Percentiles rank a stretch among this genome's conserved stretches.
Evolutionary conservation across 2,113 vertebrate species (phyloP).

Genomic region (Chinchilla lanigera): DNA sequence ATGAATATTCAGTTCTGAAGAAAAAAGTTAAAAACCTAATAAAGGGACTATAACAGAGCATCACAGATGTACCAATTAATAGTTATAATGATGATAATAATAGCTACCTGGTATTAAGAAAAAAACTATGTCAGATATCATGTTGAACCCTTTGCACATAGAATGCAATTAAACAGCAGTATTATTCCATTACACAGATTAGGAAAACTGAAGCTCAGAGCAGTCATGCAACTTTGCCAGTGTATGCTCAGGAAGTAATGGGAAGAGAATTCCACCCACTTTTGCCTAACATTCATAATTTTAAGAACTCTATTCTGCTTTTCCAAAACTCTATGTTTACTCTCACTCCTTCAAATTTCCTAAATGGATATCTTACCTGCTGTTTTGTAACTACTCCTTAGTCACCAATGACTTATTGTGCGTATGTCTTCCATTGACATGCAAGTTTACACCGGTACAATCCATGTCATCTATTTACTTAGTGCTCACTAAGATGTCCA

Average conservation of each 20-base stretch:
- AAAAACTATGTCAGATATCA: background rate
- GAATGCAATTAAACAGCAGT: background rate
- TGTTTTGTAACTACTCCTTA: background rate
- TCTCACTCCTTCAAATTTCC: background rate
- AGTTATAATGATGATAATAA: conserved; percentile 23
- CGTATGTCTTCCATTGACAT: background rate
- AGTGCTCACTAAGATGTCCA: background rate
- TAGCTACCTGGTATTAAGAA: background rate
- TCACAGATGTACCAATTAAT: background rate
- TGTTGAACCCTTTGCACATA: background rate
- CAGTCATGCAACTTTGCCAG: background rate
- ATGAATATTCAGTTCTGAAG: background rate
- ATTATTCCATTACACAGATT: background rate
- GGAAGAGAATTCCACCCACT: background rate
- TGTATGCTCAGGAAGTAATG: background rate
- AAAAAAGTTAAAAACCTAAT: background rate
- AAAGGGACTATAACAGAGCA: background rate
- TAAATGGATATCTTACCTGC: background rate
- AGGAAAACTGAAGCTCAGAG: background rate
- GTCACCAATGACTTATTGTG: background rate
- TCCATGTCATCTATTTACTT: background rate
- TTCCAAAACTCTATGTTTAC: conserved; percentile 2
- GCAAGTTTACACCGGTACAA: background rate
- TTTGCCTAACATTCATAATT: background rate
- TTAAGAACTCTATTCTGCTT: background rate